A percentile compares a stretch with the other conserved stretches of the same genome.
Conservation (phyloP, 2,797 vertebrate species). For the Pangasius sanitwongsei region DNA sequence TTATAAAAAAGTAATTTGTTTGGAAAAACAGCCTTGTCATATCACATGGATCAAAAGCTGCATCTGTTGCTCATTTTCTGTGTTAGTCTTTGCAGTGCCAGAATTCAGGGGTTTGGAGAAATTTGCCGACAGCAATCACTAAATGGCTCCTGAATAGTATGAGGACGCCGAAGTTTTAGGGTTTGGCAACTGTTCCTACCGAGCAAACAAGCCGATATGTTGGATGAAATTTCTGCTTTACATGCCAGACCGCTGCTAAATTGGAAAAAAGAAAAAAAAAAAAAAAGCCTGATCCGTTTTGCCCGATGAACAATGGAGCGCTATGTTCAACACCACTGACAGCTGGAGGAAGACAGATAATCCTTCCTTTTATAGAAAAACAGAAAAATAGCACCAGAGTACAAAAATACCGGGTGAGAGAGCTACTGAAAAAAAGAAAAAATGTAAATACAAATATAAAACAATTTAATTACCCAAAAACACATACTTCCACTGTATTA, state of each 20-base stretch:
- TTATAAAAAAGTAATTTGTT: not conserved
- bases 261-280: not conserved
- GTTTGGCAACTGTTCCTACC: constrained; percentile 1
- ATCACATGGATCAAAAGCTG: not conserved
- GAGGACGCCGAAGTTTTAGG: not conserved
- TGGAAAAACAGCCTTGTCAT: not conserved
- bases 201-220: constrained; percentile 33
- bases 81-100: not conserved
- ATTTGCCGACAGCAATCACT: not conserved
- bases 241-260: not conserved
- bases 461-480: not conserved
- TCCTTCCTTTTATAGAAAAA: not conserved
- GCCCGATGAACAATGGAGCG: constrained; percentile 12
- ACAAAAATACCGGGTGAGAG: not conserved
- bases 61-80: not conserved
- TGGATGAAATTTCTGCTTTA: constrained; percentile 13
- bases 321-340: constrained; percentile 31
- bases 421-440: no score
- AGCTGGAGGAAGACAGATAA: constrained; percentile 18
- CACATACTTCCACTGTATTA: not conserved
- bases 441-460: not conserved
- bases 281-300: constrained; percentile 4
- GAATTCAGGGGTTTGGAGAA: not conserved
- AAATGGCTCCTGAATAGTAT: not conserved
- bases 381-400: not conserved